Percentiles rank a stretch among this genome's conserved stretches.
Evolutionary conservation across 2,888 invertebrate genomes (phyloP).

Genomic region (Agrochola macilenta): DNA sequence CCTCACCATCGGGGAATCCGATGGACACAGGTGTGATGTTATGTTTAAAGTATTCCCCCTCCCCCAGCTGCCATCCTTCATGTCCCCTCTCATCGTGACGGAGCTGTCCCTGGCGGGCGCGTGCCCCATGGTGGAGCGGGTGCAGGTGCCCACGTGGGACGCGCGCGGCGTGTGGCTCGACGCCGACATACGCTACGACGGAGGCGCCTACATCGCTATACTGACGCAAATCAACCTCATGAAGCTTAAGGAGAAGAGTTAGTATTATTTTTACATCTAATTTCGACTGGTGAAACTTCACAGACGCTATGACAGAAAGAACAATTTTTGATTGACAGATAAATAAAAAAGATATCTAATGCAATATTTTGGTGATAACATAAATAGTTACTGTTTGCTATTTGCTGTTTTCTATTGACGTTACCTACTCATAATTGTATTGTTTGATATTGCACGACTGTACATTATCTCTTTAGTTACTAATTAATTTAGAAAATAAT

Average conservation of each 20-base stretch:
- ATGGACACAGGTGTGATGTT: too few relatives aligned
- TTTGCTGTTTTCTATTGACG: too few relatives aligned
- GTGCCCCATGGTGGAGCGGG: slow-evolving; percentile 92
- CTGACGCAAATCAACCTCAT: slow-evolving; percentile 96
- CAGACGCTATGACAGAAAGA: neutral
- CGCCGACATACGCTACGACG: slow-evolving; percentile 95
- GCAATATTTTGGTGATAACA: neutral
- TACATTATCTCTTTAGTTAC: too few relatives aligned
- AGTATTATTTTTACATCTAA: slow-evolving; percentile 57
- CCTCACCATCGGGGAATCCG: neutral
- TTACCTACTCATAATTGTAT: neutral
- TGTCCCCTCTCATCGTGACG: slow-evolving; percentile 95
- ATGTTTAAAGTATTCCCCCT: neutral
- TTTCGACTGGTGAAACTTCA: neutral
- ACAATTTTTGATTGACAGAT: neutral
- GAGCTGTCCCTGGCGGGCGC: slow-evolving; percentile 93
- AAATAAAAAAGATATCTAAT: neutral
- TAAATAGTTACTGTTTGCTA: neutral
- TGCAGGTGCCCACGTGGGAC: slow-evolving; percentile 93
- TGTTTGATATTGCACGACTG: neutral
- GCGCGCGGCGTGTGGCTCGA: slow-evolving; percentile 97
- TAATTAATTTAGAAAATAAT: neutral
- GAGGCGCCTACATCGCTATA: slow-evolving; percentile 94
- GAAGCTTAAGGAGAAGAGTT: slow-evolving; percentile 88
- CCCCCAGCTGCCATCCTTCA: slow-evolving; percentile 94